Percentiles rank a stretch among this genome's conserved stretches.
phyloP scores from a whole-genome alignment of 2,113 vertebrate genomes.

The Panthera leo region DNA sequence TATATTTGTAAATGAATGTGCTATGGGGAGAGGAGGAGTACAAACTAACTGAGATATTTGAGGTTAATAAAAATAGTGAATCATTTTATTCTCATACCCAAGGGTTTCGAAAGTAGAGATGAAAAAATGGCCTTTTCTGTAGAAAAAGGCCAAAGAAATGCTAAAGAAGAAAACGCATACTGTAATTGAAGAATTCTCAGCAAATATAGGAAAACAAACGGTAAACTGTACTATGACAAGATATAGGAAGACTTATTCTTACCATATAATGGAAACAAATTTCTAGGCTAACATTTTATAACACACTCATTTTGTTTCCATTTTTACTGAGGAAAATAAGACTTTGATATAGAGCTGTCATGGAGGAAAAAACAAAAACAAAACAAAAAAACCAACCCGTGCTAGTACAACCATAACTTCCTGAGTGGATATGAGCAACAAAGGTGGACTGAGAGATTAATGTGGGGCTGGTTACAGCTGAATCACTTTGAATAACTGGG shows the following conservation, averaged over 20 bases:
- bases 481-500: neutral
- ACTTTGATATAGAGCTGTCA: neutral
- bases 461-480: neutral
- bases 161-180: neutral
- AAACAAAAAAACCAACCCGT: neutral
- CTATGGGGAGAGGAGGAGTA: neutral
- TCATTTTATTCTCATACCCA: neutral
- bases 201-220: neutral
- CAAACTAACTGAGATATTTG: neutral
- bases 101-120: neutral
- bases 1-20: neutral
- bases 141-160: neutral
- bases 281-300: neutral
- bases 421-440: neutral
- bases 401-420: neutral
- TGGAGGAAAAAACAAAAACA: neutral
- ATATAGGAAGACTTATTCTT: neutral
- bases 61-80: neutral
- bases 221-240: neutral
- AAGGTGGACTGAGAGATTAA: neutral
- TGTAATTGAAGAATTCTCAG: neutral
- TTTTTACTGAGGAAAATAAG: neutral
- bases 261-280: neutral
- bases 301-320: neutral
- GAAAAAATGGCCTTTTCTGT: neutral